Conservation (phyloP, 2,888 invertebrate species). For the Plebejus melissa region DNA sequence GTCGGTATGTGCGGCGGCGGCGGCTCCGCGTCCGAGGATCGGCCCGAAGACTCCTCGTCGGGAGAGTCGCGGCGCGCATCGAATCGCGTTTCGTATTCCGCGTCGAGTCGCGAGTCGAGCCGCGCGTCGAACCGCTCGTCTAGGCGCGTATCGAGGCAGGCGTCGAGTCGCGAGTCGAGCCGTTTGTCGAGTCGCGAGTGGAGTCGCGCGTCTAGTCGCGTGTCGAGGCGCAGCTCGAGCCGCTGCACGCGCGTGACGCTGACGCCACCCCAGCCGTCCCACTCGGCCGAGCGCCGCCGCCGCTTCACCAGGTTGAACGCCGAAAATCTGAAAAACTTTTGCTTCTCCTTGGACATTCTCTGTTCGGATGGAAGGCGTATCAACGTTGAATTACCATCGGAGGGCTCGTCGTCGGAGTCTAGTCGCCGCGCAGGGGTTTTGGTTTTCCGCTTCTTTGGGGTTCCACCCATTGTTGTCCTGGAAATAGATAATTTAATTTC, state of each 20-base stretch:
- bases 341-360: constrained; percentile 91
- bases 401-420: constrained; percentile 68
- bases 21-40: constrained; percentile 37
- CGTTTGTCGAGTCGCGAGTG: constrained; percentile 37
- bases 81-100: constrained; percentile 12
- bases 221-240: constrained; percentile 54
- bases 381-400: constrained; percentile 70
- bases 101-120: constrained; percentile 25
- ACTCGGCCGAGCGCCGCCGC: constrained; percentile 58
- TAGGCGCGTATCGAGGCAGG: constrained; percentile 13
- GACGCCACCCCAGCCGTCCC: constrained; percentile 65
- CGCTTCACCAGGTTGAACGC: constrained; percentile 86
- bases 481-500: constrained; percentile 23
- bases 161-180: constrained; percentile 54
- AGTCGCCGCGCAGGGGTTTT: constrained; percentile 52
- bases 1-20: constrained; percentile 49
- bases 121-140: constrained; percentile 27
- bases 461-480: constrained; percentile 54
- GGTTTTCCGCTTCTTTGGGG: constrained; percentile 56
- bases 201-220: constrained; percentile 28
- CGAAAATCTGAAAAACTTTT: constrained; percentile 90
- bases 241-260: constrained; percentile 63
- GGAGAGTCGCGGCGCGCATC: constrained; percentile 29
- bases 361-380: constrained; percentile 79
- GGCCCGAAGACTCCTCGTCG: constrained; percentile 36